Evolutionary conservation across 2,797 vertebrate genomes (phyloP).

Genomic region (Pitangus sulphuratus): DNA sequence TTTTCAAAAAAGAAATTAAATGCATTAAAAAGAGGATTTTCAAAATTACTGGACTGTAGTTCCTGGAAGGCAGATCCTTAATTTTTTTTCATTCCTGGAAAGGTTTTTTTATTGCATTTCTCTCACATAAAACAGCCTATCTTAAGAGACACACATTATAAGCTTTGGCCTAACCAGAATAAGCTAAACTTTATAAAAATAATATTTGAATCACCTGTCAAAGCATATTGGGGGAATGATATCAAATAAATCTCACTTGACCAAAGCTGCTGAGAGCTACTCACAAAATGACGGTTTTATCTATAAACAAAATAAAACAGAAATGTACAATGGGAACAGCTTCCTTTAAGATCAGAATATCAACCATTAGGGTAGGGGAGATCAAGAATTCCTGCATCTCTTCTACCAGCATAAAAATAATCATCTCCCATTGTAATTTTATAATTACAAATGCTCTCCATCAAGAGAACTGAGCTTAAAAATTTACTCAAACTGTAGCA

Average conservation of each 20-base stretch:
- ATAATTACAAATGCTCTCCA: not conserved
- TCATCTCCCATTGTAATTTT: not conserved
- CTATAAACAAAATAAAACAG: not conserved
- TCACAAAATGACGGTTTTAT: not conserved
- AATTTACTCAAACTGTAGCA: not conserved
- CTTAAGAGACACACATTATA: not conserved
- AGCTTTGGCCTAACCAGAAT: not conserved
- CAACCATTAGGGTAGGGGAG: not conserved
- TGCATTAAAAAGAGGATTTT: not conserved
- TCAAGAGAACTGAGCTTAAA: not conserved
- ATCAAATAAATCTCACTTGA: not conserved
- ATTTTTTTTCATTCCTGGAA: not conserved
- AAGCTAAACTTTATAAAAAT: not conserved
- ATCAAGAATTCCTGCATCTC: not conserved
- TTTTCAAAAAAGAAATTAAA: not conserved
- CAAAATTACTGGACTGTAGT: not conserved
- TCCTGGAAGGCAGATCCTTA: not conserved
- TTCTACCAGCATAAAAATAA: not conserved
- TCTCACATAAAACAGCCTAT: not conserved
- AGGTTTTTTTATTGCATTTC: not conserved
- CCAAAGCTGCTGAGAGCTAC: not conserved
- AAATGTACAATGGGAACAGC: not conserved
- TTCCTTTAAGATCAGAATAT: not conserved
- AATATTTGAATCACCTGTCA: not conserved
- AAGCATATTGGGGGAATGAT: not conserved